phyloP scores from a whole-genome alignment of 2,113 vertebrate species.

The Camelus bactrianus region DNA sequence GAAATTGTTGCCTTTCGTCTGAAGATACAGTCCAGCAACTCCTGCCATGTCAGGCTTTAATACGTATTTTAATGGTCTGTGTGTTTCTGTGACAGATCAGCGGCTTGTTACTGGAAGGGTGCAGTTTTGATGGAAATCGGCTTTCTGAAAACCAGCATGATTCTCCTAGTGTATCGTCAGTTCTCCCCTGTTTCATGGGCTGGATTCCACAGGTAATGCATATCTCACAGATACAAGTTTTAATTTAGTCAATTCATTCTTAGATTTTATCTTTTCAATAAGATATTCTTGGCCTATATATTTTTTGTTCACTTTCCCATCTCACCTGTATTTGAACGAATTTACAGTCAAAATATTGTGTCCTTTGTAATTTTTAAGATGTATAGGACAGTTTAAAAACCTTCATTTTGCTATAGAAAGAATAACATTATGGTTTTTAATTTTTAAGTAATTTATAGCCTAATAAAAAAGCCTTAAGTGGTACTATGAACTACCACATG shows the following conservation, averaged over 20 bases:
- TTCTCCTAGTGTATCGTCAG: slow-evolving; percentile 95
- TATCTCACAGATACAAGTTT: slow-evolving; percentile 67
- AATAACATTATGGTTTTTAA: not conserved
- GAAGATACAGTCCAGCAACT: slow-evolving; percentile 58
- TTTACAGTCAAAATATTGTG: slow-evolving; percentile 3
- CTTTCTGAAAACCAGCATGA: slow-evolving; percentile 96
- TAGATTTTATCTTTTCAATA: not conserved
- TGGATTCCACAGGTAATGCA: slow-evolving; percentile 95
- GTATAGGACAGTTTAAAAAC: slow-evolving; percentile 28
- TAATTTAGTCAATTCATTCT: not conserved
- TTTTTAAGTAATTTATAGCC: not conserved
- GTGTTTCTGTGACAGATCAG: slow-evolving; percentile 89
- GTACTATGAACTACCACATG: too few species aligned
- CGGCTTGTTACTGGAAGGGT: slow-evolving; percentile 96
- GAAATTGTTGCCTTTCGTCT: slow-evolving; percentile 8
- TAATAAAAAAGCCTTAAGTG: not conserved
- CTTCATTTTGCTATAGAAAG: slow-evolving; percentile 22
- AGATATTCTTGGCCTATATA: not conserved
- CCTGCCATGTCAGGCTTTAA: slow-evolving; percentile 61
- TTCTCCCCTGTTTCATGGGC: slow-evolving; percentile 95
- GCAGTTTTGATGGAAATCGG: slow-evolving; percentile 94
- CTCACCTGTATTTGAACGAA: not conserved
- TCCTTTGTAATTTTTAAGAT: slow-evolving; percentile 19
- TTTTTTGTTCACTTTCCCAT: slow-evolving; percentile 34
- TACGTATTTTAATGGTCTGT: slow-evolving; percentile 67